A percentile compares a stretch with the other conserved stretches of the same genome.
These are phyloP conservation scores for Globia sparganii DNA, from an alignment of 2,888 invertebrate species.

Conservation along the genomic window DNA sequence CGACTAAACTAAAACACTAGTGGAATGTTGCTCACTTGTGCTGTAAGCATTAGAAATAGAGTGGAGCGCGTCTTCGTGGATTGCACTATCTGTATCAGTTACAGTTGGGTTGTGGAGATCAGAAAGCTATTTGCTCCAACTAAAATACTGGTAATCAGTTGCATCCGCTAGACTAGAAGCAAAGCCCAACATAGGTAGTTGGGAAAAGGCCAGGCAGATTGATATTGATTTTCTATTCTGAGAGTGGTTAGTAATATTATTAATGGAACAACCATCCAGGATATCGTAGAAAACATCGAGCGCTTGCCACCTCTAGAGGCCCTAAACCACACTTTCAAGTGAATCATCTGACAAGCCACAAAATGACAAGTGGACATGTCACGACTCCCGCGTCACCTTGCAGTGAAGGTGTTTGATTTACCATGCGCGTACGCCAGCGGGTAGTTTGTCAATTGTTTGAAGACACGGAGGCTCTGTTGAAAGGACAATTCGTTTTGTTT, in stretches of 20 bases:
- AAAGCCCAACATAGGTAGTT: not conserved
- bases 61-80: too few species aligned
- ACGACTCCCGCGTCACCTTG: conserved; percentile 62
- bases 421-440: conserved; percentile 46
- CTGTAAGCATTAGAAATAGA: too few species aligned
- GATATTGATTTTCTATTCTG: not conserved
- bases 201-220: not conserved
- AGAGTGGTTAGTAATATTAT: not conserved
- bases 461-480: conserved; percentile 27
- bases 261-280: not conserved
- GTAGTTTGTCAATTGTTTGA: conserved; percentile 51
- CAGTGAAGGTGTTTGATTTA: conserved; percentile 62
- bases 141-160: not conserved
- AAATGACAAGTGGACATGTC: conserved; percentile 54
- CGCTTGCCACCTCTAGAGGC: conserved; percentile 25
- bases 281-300: conserved; percentile 9
- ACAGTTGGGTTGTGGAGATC: not conserved
- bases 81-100: too few species aligned
- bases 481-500: conserved; percentile 18
- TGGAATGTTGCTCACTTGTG: too few species aligned
- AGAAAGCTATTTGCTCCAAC: not conserved
- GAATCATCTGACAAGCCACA: conserved; percentile 48
- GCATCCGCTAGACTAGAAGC: not conserved
- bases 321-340: conserved; percentile 32
- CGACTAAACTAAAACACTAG: too few species aligned